These are phyloP conservation scores for Adelosebastes latens DNA, from an alignment of 2,797 vertebrate genomes.

Conservation along the genomic window DNA sequence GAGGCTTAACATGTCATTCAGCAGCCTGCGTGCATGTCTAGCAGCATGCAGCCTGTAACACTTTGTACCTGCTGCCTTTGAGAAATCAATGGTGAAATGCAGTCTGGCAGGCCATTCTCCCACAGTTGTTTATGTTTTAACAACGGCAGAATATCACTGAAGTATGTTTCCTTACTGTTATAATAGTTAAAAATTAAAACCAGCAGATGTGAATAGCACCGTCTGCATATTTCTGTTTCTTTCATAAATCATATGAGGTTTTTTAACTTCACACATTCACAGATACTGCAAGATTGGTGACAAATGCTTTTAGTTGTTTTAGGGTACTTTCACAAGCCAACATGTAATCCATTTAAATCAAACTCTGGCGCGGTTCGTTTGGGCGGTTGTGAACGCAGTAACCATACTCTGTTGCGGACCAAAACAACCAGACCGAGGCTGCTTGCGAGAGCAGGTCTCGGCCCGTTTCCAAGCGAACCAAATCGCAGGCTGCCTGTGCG, in stretches of 20 bases:
- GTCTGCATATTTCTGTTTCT: not conserved
- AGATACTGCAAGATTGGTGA: not conserved
- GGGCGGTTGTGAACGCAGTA: too few species aligned
- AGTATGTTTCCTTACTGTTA: not conserved
- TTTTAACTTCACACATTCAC: not conserved
- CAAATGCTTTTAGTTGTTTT: not conserved
- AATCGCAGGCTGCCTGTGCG: too few species aligned
- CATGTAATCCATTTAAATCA: too few species aligned
- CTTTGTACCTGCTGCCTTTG: conserved; percentile 48
- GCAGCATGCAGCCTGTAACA: conserved; percentile 45
- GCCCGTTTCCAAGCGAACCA: too few species aligned
- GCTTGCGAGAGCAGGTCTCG: too few species aligned
- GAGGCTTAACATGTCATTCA: conserved; percentile 39
- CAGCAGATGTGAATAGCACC: not conserved
- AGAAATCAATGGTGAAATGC: conserved; percentile 32
- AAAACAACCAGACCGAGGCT: too few species aligned
- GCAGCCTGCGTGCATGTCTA: conserved; percentile 10
- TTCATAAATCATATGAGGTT: not conserved
- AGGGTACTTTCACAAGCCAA: too few species aligned
- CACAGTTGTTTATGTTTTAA: not conserved
- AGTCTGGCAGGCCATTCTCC: not conserved
- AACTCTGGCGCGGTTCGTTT: rapidly evolving
- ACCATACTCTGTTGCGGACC: too few species aligned
- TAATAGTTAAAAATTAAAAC: not conserved
- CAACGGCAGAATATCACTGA: not conserved